Evolutionary conservation across 92 coral and sea anemone species (phyloP).

Genomic region (Parazoanthus darwini): DNA sequence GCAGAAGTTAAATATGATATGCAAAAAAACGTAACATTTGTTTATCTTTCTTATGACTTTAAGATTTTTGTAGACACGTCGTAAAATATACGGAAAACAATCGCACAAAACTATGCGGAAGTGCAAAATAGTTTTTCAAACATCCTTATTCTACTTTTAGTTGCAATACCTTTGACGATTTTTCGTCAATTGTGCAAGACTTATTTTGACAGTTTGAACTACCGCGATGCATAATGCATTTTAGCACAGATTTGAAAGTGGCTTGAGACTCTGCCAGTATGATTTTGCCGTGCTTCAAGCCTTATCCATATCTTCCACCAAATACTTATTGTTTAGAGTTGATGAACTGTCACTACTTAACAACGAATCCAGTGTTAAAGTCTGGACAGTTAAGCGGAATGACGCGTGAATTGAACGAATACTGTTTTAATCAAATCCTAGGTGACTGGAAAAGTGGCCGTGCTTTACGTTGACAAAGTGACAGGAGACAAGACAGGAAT

Average conservation of each 20-base stretch:
- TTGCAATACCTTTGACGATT: too few species aligned
- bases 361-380: neutral
- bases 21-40: too few species aligned
- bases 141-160: too few species aligned
- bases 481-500: constrained; percentile 67
- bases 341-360: neutral
- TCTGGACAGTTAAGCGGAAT: too few species aligned
- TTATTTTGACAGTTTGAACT: neutral
- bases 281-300: neutral
- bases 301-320: neutral
- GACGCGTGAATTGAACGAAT: too few species aligned
- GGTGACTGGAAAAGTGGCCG: constrained; percentile 49
- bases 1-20: too few species aligned
- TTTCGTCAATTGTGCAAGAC: neutral
- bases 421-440: constrained; percentile 7
- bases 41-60: too few species aligned
- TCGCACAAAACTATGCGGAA: too few species aligned
- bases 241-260: neutral
- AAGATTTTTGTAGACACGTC: too few species aligned
- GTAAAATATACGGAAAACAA: too few species aligned
- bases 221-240: too few species aligned
- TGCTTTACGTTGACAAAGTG: constrained; percentile 47
- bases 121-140: too few species aligned
- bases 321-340: neutral
- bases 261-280: neutral